phyloP scores from a whole-genome alignment of 92 coral and sea anemone genomes.

The Pocillopora grandis region DNA sequence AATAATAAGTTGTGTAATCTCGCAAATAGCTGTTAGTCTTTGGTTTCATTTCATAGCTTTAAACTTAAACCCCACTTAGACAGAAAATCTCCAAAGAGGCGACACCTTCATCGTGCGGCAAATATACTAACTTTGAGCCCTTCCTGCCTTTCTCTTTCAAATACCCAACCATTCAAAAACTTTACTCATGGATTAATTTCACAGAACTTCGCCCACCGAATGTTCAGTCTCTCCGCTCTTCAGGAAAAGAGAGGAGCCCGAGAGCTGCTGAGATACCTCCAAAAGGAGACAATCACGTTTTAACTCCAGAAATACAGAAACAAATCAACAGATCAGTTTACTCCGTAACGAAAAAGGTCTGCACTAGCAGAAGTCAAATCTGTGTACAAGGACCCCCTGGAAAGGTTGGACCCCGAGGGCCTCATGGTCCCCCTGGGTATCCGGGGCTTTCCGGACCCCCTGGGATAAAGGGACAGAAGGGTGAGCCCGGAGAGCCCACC shows the following conservation, averaged over 20 bases:
- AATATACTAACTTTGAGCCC: no score
- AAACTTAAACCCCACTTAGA: no score
- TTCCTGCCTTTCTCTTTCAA: no score
- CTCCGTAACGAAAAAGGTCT: neutral
- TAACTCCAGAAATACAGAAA: conserved; percentile 7
- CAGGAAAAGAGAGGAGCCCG: neutral
- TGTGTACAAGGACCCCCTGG: conserved; percentile 28
- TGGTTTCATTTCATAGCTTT: no score
- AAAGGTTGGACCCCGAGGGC: neutral
- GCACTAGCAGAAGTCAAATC: conserved; percentile 2
- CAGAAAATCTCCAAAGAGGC: no score
- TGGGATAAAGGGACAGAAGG: conserved; percentile 21
- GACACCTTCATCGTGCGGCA: no score
- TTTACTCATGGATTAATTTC: no score
- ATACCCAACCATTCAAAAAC: no score
- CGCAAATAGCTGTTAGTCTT: no score
- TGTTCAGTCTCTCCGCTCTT: neutral
- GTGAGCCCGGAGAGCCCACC: conserved; percentile 25
- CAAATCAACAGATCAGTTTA: neutral
- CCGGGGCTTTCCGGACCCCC: conserved; percentile 6
- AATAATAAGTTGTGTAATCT: no score
- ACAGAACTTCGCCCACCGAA: no score
- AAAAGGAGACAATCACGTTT: neutral
- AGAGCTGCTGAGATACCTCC: neutral
- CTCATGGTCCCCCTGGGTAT: neutral